phyloP scores from a whole-genome alignment of 30 jellyfish, hydroid and myxozoan species.

The Mastigias papua region DNA sequence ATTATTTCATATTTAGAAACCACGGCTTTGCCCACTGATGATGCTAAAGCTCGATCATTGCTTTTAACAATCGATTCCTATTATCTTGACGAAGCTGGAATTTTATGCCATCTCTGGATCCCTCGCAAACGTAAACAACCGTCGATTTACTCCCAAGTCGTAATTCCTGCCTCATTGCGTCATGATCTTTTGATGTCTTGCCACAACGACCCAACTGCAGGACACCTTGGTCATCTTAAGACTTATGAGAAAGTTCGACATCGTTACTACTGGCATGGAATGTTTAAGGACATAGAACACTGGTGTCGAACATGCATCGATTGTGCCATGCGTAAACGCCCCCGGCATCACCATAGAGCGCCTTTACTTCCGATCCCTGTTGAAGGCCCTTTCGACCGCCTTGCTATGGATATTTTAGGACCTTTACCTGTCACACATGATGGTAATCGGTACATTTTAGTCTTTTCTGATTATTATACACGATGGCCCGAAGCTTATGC shows the following conservation, averaged over 20 bases:
- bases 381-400: no score
- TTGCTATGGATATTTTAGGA: no score
- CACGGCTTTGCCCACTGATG: not conserved
- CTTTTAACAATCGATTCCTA: constrained; percentile 33
- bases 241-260: constrained; percentile 57
- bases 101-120: constrained; percentile 56
- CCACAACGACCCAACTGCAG: constrained; percentile 61
- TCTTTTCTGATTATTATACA: no score
- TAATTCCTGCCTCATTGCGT: constrained; percentile 44
- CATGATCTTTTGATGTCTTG: constrained; percentile 48
- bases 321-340: no score
- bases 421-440: no score
- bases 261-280: constrained; percentile 56
- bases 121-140: constrained; percentile 36
- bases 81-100: constrained; percentile 42
- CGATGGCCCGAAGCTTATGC: no score
- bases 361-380: no score
- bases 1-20: constrained; percentile 17
- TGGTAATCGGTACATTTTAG: no score
- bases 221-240: no score
- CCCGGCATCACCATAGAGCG: no score
- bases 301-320: no score
- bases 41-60: constrained; percentile 31
- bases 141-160: constrained; percentile 38
- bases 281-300: no score